Percentiles rank a stretch among this genome's conserved stretches.
These are phyloP conservation scores for Neolamprologus ventralis DNA, from an alignment of 2,113 vertebrate genomes.

Conservation along the genomic window DNA sequence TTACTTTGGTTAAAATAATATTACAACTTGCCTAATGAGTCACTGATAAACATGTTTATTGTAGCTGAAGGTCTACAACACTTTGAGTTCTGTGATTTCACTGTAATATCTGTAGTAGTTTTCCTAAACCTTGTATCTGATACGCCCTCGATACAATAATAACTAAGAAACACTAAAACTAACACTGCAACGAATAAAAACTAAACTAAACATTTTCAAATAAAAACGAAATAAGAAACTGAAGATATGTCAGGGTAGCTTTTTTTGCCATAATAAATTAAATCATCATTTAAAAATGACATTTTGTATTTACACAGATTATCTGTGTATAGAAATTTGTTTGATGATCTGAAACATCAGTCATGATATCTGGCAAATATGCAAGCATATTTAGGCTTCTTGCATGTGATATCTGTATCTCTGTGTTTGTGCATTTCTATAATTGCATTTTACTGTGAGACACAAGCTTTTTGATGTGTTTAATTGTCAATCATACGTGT, in stretches of 20 bases:
- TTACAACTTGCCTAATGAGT: not conserved
- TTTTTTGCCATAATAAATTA: not conserved
- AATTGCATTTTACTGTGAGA: not conserved
- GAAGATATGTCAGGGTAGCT: not conserved
- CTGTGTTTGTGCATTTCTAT: not conserved
- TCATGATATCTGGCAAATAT: not conserved
- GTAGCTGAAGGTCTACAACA: not conserved
- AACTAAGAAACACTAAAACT: rapidly evolving
- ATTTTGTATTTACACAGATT: not conserved
- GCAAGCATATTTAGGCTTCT: not conserved
- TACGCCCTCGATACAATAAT: not conserved
- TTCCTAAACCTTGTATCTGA: not conserved
- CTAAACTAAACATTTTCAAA: not conserved
- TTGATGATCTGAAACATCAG: not conserved
- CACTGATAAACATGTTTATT: not conserved
- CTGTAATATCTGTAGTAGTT: not conserved
- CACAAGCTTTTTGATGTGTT: not conserved
- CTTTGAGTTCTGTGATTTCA: not conserved
- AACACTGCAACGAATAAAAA: not conserved
- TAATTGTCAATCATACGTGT: not conserved
- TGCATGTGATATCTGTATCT: not conserved
- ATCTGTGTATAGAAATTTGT: not conserved
- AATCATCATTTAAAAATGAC: not conserved
- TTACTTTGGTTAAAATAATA: not conserved
- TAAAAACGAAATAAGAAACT: not conserved